Evolutionary conservation across 1,140 invertebrate genomes (phyloP), one percentile per base, ranked within the genome.

Genomic region (Aethina tumida): DNA sequence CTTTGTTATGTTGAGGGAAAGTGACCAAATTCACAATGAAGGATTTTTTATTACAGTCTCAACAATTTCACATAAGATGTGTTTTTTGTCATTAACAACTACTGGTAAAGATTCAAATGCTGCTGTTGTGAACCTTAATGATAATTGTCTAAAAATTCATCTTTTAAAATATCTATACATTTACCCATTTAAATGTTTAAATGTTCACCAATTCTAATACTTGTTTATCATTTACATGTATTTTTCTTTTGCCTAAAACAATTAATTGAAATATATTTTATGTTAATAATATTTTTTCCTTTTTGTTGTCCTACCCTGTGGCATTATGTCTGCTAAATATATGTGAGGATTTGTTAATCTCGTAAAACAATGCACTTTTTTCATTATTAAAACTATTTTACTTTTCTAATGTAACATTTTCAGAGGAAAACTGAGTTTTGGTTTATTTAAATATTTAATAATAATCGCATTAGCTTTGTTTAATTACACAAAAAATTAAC

Each of bases 41-140:
- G 88, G 82, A 65, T 81, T 83, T 60, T 94, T 94, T 26, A 85
- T 69, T 2, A 77, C 70, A 29, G 95, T 79, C 63, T 94, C 84
- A n/a, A 82, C 88, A 9, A 96, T 58, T 58, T 95, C 87, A 64
- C 91, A 85, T 26, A 97, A 59, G 14, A 79, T 74, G 58, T 90
- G 88, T 29, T 81, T 77, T 44, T 86, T 81, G 0, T 81, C 85
- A 45, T 92, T 84, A 39, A 84, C 73, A 35, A 73, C 77, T 1
- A 95, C 72, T 37, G 56, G 53, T 0, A 95, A 49, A 13, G 74
- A 73, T 59, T 94, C 89, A 50, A 95, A 75, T 1, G 82, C 73
- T 15, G 85, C 82, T 38, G 72, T 67, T 1, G 73, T 71, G 1
- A 83, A 81, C 17, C 84, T 69, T 18, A 86, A 39, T 6, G 74